A percentile compares a stretch with the other conserved stretches of the same genome.
These are phyloP conservation scores for Polypterus bichir DNA, from an alignment of 2,113 vertebrate species.

Conservation along the genomic window DNA sequence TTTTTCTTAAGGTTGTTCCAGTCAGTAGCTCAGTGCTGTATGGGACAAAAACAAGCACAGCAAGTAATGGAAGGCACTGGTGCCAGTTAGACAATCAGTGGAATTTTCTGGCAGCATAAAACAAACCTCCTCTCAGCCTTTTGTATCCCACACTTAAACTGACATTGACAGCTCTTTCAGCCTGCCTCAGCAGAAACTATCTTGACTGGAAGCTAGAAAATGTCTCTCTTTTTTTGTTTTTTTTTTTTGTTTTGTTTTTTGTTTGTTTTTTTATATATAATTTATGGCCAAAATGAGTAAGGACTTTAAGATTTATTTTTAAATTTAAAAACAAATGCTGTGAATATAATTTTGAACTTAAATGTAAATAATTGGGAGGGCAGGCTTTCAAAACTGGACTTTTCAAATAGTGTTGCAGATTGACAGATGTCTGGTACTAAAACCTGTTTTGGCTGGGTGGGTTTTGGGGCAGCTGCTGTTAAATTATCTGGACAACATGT, in stretches of 20 bases:
- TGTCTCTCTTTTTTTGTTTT: too few relatives aligned
- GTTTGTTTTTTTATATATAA: slow-evolving; percentile 29
- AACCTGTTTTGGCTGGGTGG: too few relatives aligned
- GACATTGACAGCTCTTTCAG: slow-evolving; percentile 57
- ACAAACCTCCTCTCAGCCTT: slow-evolving; percentile 18
- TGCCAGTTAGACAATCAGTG: slow-evolving; percentile 68
- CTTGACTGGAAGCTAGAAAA: slow-evolving; percentile 26
- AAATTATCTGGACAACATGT: slow-evolving; percentile 3
- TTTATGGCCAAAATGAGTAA: slow-evolving; percentile 55
- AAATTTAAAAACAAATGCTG: slow-evolving; percentile 47
- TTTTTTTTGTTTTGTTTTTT: background rate
- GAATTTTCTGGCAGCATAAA: slow-evolving; percentile 9
- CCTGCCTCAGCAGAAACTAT: slow-evolving; percentile 33
- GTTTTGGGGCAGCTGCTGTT: slow-evolving; percentile 7
- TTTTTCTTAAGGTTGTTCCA: slow-evolving; percentile 76
- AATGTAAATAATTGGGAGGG: slow-evolving; percentile 86
- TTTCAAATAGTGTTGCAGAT: slow-evolving; percentile 52
- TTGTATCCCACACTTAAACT: slow-evolving; percentile 29
- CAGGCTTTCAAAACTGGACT: slow-evolving; percentile 61
- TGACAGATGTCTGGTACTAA: slow-evolving; percentile 44
- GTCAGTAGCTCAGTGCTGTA: slow-evolving; percentile 96
- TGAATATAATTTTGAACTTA: slow-evolving; percentile 87
- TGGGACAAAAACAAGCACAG: slow-evolving; percentile 98
- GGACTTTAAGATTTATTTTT: too few relatives aligned
- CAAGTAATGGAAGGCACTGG: slow-evolving; percentile 98